Percentiles rank a stretch among this genome's conserved stretches.
Evolutionary conservation across 2,888 invertebrate genomes (phyloP).

Genomic region (Alsophila aescularia): DNA sequence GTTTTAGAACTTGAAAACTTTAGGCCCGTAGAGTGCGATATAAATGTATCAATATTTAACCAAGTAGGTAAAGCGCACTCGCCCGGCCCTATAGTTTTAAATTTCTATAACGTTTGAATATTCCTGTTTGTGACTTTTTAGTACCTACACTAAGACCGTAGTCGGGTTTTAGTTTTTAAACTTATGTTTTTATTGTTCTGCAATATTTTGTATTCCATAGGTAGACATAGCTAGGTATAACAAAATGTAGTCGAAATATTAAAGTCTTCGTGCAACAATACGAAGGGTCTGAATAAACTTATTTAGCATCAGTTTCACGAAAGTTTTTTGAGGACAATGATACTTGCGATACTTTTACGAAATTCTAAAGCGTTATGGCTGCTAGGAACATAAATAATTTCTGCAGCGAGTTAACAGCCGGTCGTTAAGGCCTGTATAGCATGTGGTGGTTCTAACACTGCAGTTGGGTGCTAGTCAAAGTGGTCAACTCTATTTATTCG

Average conservation of each 20-base stretch:
- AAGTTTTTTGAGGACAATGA: constrained; percentile 37
- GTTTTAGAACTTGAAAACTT: too few species aligned
- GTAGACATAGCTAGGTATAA: too few species aligned
- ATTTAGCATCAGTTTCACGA: constrained; percentile 23
- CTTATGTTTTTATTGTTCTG: too few species aligned
- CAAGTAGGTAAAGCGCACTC: too few species aligned
- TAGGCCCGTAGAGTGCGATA: too few species aligned
- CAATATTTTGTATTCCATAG: too few species aligned
- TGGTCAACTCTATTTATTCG: constrained; percentile 41
- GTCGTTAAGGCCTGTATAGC: constrained; percentile 41
- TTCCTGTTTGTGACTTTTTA: too few species aligned
- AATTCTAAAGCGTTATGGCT: constrained; percentile 33
- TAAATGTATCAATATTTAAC: too few species aligned
- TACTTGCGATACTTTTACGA: constrained; percentile 31
- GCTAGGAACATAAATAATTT: constrained; percentile 37
- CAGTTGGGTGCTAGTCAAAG: constrained; percentile 24
- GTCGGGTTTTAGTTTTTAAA: too few species aligned
- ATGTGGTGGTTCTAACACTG: constrained; percentile 31
- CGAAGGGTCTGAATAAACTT: neutral
- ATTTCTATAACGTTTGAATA: too few species aligned
- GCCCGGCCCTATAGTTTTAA: too few species aligned
- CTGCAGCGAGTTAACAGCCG: constrained; percentile 33
- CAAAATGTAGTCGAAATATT: neutral
- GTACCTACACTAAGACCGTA: too few species aligned
- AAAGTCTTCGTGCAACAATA: neutral